These are phyloP conservation scores for Vulpes ferrilata DNA, from an alignment of 2,113 vertebrate species.

Conservation along the genomic window DNA sequence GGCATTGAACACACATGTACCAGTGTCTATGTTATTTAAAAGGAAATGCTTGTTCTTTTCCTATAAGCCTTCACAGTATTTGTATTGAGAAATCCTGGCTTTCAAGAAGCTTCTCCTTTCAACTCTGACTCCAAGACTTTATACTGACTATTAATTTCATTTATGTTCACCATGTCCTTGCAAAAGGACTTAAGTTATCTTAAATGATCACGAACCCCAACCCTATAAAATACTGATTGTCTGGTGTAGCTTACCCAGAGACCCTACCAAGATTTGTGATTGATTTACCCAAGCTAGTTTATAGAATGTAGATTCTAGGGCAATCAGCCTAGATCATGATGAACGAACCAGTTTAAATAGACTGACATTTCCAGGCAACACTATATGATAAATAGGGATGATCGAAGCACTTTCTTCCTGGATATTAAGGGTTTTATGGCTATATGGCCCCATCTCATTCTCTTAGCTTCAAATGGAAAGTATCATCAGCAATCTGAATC, in stretches of 20 bases:
- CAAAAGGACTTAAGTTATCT: background rate
- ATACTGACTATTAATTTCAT: background rate
- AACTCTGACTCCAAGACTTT: background rate
- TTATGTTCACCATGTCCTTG: background rate
- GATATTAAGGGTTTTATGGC: background rate
- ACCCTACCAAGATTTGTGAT: background rate
- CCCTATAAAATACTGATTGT: background rate
- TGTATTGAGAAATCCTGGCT: background rate
- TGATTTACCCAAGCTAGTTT: background rate
- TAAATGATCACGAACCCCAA: background rate
- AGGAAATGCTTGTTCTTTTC: background rate
- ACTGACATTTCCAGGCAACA: background rate
- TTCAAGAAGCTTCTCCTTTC: constrained; percentile 35
- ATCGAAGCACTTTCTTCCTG: background rate
- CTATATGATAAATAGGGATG: background rate
- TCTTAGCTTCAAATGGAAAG: background rate
- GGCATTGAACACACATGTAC: background rate
- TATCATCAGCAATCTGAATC: background rate
- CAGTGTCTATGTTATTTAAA: background rate
- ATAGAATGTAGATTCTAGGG: background rate
- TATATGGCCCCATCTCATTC: background rate
- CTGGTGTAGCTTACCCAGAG: background rate
- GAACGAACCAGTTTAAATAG: background rate
- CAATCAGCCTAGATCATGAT: background rate
- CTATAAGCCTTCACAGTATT: background rate